phyloP scores from a whole-genome alignment of 2,888 invertebrate genomes.

The Fragum whitleyi region DNA sequence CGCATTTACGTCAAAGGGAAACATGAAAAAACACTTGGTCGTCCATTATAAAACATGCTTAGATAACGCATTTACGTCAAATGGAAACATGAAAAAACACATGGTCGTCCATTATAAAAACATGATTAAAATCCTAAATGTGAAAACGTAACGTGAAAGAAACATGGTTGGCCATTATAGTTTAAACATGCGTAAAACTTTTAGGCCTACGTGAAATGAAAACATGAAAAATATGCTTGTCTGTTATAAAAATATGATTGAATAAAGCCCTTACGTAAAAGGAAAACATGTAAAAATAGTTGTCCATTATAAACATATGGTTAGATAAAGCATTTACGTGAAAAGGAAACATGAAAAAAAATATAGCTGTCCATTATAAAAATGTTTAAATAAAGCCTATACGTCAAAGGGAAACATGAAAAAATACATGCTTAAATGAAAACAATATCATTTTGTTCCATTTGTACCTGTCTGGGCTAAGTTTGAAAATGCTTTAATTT shows the following conservation, averaged over 20 bases:
- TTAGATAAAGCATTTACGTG: no score
- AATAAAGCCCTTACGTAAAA: no score
- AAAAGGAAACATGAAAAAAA: no score
- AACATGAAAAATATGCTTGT: slow-evolving; percentile 6
- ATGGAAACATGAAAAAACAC: slow-evolving; percentile 24
- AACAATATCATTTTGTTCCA: no score
- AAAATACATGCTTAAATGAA: not conserved
- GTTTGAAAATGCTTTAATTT: no score
- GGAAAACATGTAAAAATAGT: no score
- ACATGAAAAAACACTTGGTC: slow-evolving; percentile 21
- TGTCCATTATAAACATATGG: no score
- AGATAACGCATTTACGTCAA: slow-evolving; percentile 8
- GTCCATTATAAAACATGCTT: not conserved
- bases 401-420: slow-evolving; percentile 13
- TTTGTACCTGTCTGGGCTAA: no score
- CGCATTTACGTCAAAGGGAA: not conserved
- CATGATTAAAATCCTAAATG: not conserved
- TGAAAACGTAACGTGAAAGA: slow-evolving; percentile 9
- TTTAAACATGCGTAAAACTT: no score
- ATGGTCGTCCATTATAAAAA: slow-evolving; percentile 1
- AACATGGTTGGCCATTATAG: slow-evolving; percentile 7
- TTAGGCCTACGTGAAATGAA: slow-evolving; percentile 7
- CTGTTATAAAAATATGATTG: no score
- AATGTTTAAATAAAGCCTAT: no score
- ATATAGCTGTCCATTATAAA: slow-evolving; percentile 5